Evolutionary conservation across 2,888 invertebrate species (phyloP), one percentile per base, ranked within the genome.

Genomic region (Salpingus planirostris): DNA sequence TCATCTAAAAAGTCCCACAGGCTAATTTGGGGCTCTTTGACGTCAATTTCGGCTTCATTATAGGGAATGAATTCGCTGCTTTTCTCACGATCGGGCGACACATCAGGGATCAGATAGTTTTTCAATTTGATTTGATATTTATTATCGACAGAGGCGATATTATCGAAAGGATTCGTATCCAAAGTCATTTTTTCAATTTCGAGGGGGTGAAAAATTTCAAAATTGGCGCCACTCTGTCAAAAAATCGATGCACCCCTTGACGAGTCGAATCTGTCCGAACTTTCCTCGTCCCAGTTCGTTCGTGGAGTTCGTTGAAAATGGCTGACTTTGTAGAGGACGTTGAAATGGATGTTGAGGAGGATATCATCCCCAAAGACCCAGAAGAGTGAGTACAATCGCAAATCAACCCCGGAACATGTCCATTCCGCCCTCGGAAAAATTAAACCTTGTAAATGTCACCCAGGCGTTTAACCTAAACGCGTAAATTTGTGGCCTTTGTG

Each of bases 371-470:
- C 2, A 56, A 54, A 46, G 57, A 51, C 39, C 50, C 55, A n/a
- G 62, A 60, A 53, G 59, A 61, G 66, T 65, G 43, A 65, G 66
- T 64, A 31, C n/a, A n/a, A n/a, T n/a, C n/a, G n/a, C n/a, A n/a
- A n/a, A n/a, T n/a, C n/a, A n/a, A n/a, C n/a, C n/a, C n/a, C n/a
- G n/a, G n/a, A n/a, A n/a, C n/a, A n/a, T n/a, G n/a, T n/a, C n/a
- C n/a, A n/a, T n/a, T n/a, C n/a, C n/a, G n/a, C n/a, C n/a, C n/a
- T n/a, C n/a, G n/a, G n/a, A n/a, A n/a, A n/a, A n/a, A n/a, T n/a
- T n/a, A n/a, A n/a, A n/a, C n/a, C n/a, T n/a, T n/a, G n/a, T n/a
- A n/a, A n/a, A n/a, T n/a, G n/a, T n/a, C n/a, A n/a, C n/a, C n/a
- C n/a, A n/a, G n/a, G n/a, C n/a, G n/a, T n/a, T n/a, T n/a, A n/a